These are phyloP conservation scores for Perca fluviatilis DNA, from an alignment of 2,113 vertebrate genomes.

Conservation along the genomic window DNA sequence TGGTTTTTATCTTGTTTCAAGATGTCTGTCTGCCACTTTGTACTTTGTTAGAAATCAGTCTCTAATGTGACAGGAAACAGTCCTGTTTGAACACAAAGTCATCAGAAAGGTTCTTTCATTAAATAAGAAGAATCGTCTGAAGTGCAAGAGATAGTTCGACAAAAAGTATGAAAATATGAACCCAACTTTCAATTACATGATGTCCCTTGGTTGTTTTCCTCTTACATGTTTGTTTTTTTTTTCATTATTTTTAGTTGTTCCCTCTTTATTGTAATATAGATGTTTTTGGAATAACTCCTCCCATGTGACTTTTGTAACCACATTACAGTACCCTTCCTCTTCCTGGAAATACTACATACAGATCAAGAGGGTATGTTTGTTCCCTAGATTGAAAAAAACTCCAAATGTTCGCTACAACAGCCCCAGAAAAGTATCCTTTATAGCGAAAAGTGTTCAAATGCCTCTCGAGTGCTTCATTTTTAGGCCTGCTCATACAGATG, in stretches of 20 bases:
- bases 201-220: conserved; percentile 68
- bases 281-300: conserved; percentile 63
- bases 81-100: conserved; percentile 71
- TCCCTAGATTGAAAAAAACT: conserved; percentile 33
- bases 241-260: conserved; percentile 50
- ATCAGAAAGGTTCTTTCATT: conserved; percentile 65
- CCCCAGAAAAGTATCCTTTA: conserved; percentile 36
- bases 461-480: conserved; percentile 60
- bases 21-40: conserved; percentile 77
- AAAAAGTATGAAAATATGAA: conserved; percentile 66
- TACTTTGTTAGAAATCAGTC: conserved; percentile 73
- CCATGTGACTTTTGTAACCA: conserved; percentile 40
- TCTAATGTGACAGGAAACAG: conserved; percentile 69
- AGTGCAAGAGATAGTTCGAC: conserved; percentile 75
- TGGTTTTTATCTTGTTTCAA: conserved; percentile 82
- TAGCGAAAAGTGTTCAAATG: conserved; percentile 62
- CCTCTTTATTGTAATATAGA: conserved; percentile 58
- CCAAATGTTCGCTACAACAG: conserved; percentile 33
- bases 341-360: conserved; percentile 38
- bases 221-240: conserved; percentile 19
- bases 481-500: conserved; percentile 40
- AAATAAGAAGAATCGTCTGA: conserved; percentile 73
- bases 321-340: conserved; percentile 37
- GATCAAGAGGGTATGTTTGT: conserved; percentile 27
- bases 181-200: conserved; percentile 49